Evolutionary conservation across 2,113 vertebrate genomes (phyloP), one percentile per base, ranked within the genome.

Genomic region (Opisthocomus hoazin): DNA sequence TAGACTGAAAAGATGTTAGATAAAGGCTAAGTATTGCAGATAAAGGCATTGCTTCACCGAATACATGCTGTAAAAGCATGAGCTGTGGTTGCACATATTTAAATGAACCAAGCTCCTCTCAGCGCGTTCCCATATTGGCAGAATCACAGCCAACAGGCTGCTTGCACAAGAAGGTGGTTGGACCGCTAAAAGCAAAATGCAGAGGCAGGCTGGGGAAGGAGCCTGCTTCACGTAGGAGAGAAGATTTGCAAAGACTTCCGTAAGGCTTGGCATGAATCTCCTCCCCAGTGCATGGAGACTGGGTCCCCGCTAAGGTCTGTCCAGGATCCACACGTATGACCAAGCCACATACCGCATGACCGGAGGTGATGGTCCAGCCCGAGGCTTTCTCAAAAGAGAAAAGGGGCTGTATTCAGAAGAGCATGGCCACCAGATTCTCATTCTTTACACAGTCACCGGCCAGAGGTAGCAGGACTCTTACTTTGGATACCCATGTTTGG

Each of bases 1-100:
- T 74, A 94, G 93, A 94, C 81, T 94, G 94, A 95, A 84, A 96
- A 97, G 95, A 96, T 96, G 93, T 82, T 93, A 97, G 96, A 97
- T 95, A 96, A 96, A 87, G 88, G 79, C 46, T 87, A 94, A 89
- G 71, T 79, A 64, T 92, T 89, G 93, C 80, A 95, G 96, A 96
- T 97, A 97, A 96, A 97, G 94, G 69, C 87, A 84, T 95, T 96
- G 95, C 93, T 92, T 97, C 90, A 95, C 54, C 64, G 65, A 90
- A 75, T 87, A 85, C 83, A 43, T 71, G 88, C 91, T 96, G 95
- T 53, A 96, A 95, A 96, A 96, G 87, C 93, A 96, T 68, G 79
- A 95, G 87, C 83, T 96, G 87, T 78, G 89, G 93, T 93, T 96
- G 93, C 76, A 85, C 91, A 75, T 54, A 85, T 95, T 93, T 65